Conservation (phyloP, 2,797 vertebrate species). For the Pyrocephalus nanus region DNA sequence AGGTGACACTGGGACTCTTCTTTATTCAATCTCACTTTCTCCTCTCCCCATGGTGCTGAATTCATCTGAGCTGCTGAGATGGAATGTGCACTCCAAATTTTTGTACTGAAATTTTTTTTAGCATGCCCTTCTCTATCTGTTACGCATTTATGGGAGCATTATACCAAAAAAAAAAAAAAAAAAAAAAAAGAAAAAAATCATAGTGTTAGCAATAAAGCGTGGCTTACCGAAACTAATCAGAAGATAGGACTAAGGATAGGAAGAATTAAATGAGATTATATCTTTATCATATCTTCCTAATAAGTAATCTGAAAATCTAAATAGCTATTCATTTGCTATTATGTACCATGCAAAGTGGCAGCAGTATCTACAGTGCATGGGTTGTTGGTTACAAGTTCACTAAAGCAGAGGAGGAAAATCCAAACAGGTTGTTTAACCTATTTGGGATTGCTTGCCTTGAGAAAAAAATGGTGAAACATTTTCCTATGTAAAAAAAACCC, state of each 20-base stretch:
- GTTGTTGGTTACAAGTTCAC: background rate
- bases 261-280: slow-evolving; percentile 57
- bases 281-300: slow-evolving; percentile 55
- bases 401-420: background rate
- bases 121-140: background rate
- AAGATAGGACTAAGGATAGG: slow-evolving; percentile 35
- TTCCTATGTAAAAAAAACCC: background rate
- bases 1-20: background rate
- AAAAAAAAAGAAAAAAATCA: background rate
- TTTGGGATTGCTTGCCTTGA: background rate
- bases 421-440: background rate
- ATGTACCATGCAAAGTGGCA: slow-evolving; percentile 33
- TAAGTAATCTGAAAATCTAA: slow-evolving; percentile 56
- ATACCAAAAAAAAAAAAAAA: background rate
- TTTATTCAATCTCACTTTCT: background rate
- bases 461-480: background rate
- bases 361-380: background rate
- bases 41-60: background rate
- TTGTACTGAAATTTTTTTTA: background rate
- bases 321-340: slow-evolving; percentile 47
- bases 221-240: slow-evolving; percentile 44
- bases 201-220: background rate
- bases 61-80: background rate
- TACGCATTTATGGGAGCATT: background rate
- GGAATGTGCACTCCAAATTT: background rate